Evolutionary conservation across 2,113 vertebrate genomes (phyloP).

Genomic region (Catagonus wagneri): DNA sequence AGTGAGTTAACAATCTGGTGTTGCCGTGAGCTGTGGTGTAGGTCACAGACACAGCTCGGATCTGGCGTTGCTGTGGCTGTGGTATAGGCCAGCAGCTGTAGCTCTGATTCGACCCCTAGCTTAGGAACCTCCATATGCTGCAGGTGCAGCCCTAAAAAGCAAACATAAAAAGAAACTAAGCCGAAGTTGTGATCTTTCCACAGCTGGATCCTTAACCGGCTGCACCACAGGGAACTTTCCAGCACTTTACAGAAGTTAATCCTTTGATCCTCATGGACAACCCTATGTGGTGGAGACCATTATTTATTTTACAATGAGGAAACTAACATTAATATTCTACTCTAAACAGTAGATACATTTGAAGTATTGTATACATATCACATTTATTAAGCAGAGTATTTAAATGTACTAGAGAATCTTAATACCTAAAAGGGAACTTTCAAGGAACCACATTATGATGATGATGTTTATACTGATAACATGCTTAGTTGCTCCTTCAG

Average conservation of each 20-base stretch:
- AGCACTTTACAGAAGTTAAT: neutral
- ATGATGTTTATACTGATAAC: neutral
- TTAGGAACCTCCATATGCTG: no score
- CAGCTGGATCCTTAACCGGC: no score
- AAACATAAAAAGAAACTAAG: no score
- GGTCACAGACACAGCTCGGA: no score
- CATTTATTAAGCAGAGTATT: neutral
- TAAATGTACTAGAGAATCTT: neutral
- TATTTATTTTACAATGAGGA: conserved; percentile 51
- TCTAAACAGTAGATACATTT: neutral
- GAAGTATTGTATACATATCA: neutral
- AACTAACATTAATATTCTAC: neutral
- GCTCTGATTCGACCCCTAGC: no score
- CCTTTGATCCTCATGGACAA: neutral
- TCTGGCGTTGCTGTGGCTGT: no score
- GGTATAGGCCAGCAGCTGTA: no score
- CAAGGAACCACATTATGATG: neutral
- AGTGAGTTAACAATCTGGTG: no score
- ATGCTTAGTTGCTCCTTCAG: neutral
- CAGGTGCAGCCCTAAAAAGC: no score
- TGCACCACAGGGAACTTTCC: no score
- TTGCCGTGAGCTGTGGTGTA: no score
- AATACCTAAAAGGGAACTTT: conserved; percentile 47
- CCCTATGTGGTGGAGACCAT: neutral
- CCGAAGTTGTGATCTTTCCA: no score